Conservation (phyloP, 1,140 invertebrate species). For the Pseudomyrmex gracilis region DNA sequence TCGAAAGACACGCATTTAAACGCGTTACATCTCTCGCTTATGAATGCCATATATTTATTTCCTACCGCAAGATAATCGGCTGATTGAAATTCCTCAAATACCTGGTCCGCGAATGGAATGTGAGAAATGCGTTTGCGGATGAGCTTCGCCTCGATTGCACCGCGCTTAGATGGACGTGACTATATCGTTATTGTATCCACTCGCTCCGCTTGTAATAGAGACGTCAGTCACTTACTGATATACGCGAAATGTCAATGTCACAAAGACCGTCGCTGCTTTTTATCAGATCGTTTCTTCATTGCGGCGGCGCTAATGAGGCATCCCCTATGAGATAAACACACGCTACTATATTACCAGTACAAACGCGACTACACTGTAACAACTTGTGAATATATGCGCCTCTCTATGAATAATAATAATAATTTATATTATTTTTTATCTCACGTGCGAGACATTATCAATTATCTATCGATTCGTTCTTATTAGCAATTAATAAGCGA, state of each 20-base stretch:
- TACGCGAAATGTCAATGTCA: background rate
- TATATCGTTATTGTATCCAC: constrained; percentile 3
- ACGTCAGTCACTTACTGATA: constrained; percentile 10
- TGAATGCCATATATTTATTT: constrained; percentile 36
- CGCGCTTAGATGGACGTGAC: constrained; percentile 28
- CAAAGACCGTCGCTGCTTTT: background rate
- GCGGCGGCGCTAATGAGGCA: background rate
- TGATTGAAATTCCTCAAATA: constrained; percentile 61
- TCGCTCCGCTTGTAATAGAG: constrained; percentile 32
- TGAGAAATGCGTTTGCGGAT: constrained; percentile 45
- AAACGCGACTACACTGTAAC: too few relatives aligned
- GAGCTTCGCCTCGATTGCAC: constrained; percentile 17
- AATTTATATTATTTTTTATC: background rate
- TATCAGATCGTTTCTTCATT: background rate
- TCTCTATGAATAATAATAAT: constrained; percentile 10
- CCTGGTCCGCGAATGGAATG: constrained; percentile 39
- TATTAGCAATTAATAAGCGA: constrained; percentile 33
- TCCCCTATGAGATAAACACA: background rate
- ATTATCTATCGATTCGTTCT: constrained; percentile 10
- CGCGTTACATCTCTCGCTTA: constrained; percentile 15
- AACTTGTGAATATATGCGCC: background rate
- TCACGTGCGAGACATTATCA: background rate
- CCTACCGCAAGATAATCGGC: background rate
- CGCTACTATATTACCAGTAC: too few relatives aligned
- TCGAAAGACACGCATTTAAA: constrained; percentile 4